phyloP scores from a whole-genome alignment of 1,140 invertebrate species.

The Megalopta genalis region DNA sequence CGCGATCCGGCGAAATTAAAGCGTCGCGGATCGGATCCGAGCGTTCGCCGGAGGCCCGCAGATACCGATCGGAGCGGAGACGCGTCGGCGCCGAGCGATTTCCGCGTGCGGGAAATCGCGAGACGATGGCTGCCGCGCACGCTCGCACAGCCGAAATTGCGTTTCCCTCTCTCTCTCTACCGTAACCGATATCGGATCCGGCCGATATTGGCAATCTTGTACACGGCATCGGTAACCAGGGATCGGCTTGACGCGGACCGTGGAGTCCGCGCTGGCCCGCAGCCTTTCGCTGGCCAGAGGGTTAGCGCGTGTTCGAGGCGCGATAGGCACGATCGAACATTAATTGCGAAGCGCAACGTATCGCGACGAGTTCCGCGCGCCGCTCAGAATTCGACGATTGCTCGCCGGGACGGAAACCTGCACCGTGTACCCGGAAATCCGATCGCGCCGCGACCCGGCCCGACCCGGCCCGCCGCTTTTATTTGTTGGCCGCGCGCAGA shows the following conservation, averaged over 20 bases:
- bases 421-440: not conserved
- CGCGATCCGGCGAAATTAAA: conserved; percentile 45
- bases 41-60: no score
- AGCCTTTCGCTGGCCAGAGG: not conserved
- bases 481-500: not conserved
- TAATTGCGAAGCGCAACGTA: no score
- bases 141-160: not conserved
- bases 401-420: not conserved
- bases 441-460: no score
- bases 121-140: conserved; percentile 25
- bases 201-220: conserved; percentile 20
- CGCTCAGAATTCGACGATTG: not conserved
- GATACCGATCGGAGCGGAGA: no score
- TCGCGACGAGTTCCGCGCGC: no score
- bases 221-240: not conserved
- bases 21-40: not conserved
- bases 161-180: no score
- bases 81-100: no score
- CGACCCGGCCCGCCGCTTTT: no score
- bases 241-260: not conserved
- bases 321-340: no score
- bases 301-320: no score
- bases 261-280: not conserved
- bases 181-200: conserved; percentile 21
- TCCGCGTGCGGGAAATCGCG: no score